Base-by-base conservation (phyloP, 2,888 invertebrate species). In the Pimpla rufipes region DNA sequence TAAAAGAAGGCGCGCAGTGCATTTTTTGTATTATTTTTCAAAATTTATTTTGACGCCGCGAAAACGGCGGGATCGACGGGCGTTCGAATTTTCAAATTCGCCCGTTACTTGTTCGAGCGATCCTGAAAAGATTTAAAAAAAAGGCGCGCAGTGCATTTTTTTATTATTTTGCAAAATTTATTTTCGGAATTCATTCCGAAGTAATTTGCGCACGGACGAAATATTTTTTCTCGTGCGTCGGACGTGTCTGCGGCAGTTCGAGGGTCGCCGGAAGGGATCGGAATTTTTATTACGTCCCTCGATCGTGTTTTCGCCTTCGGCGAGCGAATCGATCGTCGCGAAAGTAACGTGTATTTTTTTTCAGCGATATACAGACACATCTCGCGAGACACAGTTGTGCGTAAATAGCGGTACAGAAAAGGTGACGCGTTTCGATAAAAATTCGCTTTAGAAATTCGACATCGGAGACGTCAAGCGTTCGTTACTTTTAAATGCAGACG, bases 11-110 rank as follows among this genome's bases (percentile, higher is more conserved):
- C 13, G 42, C 5, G 2, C 10, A 42, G 13, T 42, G 5, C n/a
- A n/a, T n/a, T 45, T 45, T n/a, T 45, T 2, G 1, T n/a, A 45
- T n/a, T n/a, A 4, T 45, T 11, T 45, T 45, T 45, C 3, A n/a
- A n/a, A n/a, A n/a, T n/a, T n/a, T n/a, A n/a, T n/a, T n/a, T n/a
- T 83, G 78, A 75, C 40, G 11, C n/a, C n/a, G n/a, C 18, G 52
- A 47, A 84, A 82, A 83, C 76, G 84, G 84, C 85, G 88, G 83
- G 71, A 73, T 64, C 29, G 37, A 16, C 13, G 40, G 47, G 37
- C 59, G 77, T 85, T 87, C 70, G 45, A 88, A 87, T 68, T 55
- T 67, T 76, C 55, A 74, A 52, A 50, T 18, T 45, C 13, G 4
- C 13, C n/a, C 10, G 10, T n/a, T n/a, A n/a, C n/a, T 11, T n/a